Percentiles rank a stretch among this genome's conserved stretches.
Evolutionary conservation across 2,797 vertebrate genomes (phyloP).

Genomic region (Phalanger gymnotis): DNA sequence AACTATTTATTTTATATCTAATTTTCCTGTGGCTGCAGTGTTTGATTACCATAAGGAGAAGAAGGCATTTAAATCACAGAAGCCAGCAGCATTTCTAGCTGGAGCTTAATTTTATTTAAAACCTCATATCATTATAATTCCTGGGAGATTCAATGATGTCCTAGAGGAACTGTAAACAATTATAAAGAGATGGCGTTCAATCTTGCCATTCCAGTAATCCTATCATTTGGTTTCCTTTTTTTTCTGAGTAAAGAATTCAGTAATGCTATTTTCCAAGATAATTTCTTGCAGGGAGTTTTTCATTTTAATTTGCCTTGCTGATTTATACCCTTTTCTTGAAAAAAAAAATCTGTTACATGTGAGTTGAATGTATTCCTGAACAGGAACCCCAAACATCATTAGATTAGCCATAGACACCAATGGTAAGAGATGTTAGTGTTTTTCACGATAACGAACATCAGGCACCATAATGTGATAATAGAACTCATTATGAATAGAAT

Average conservation of each 20-base stretch:
- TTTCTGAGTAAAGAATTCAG: conserved; percentile 34
- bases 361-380: background rate
- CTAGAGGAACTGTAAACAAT: conserved; percentile 51
- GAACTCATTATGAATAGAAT: conserved; percentile 56
- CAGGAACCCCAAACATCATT: background rate
- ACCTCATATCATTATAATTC: conserved; percentile 29
- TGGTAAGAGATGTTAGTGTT: background rate
- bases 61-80: conserved; percentile 58
- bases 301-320: background rate
- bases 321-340: background rate
- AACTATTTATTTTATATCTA: conserved; percentile 20
- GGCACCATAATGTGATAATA: background rate
- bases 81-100: conserved; percentile 42
- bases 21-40: conserved; percentile 49
- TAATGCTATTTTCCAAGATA: background rate
- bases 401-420: background rate
- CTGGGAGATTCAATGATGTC: conserved; percentile 55
- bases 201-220: conserved; percentile 54
- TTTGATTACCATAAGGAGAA: conserved; percentile 56
- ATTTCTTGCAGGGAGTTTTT: conserved; percentile 15
- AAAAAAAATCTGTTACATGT: background rate
- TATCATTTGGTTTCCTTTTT: conserved; percentile 20
- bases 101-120: conserved; percentile 53
- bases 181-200: conserved; percentile 15
- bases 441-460: background rate